Base-by-base conservation (phyloP, 2,113 vertebrate species). In the Trinectes maculatus region DNA sequence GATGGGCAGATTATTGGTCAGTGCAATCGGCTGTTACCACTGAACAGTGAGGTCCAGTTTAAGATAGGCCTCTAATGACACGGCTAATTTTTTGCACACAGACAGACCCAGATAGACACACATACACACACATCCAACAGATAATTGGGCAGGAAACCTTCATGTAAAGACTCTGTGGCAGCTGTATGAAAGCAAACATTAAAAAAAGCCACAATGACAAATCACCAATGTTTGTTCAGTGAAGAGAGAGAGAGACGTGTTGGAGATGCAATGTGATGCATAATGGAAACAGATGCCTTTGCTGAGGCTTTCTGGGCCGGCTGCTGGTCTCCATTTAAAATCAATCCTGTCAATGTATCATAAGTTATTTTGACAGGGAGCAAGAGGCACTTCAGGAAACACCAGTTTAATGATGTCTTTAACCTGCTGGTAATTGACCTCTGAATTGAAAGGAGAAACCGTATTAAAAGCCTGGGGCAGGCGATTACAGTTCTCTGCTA, bases 281-380 rank as follows among this genome's bases (percentile, higher is more conserved):
- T 87, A 87, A 87, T 87, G 81, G 86, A 90, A 91, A 89, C 67
- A 85, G 80, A 86, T 86, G 85, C 83, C 21, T 75, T 73, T 34
- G 59, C 70, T 3, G 52, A 75, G 79, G 75, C 74, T 85, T 87
- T 85, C 77, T 64, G 65, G 82, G 77, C 84, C 74, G 43, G n/a
- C 52, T 71, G 79, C 79, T 87, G 87, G 83, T 86, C 81, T 69
- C 77, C 80, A 80, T 90, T 89, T 86, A 81, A 86, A 91, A 91
- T 90, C 87, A 89, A 88, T 90, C 79, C 85, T 77, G 82, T 91
- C 87, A 87, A 84, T 82, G 80, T 62, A 72, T 92, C 85, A 86
- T 90, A 92, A 80, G 81, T 91, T 90, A 91, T 89, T 87, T 88
- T 91, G 91, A 92, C 89, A 89, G 74, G 79, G 84, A 87, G 87